Conservation (phyloP, 2,113 vertebrate species). For the Emydocephalus ijimae region DNA sequence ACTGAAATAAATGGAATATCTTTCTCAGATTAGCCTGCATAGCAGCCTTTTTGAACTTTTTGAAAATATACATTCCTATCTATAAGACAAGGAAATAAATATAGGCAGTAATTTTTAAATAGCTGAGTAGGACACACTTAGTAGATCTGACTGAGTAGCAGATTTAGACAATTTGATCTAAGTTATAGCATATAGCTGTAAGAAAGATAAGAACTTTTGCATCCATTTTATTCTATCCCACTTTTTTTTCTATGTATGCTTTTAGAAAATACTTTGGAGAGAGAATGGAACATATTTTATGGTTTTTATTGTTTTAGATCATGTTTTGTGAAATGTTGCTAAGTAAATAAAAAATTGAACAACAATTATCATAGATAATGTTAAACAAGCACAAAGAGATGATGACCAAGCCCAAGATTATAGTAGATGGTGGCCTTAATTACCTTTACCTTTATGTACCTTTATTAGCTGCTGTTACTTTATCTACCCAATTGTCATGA, state of each 20-base stretch:
- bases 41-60: not conserved
- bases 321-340: not conserved
- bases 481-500: not conserved
- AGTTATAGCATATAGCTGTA: not conserved
- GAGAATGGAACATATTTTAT: not conserved
- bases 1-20: not conserved
- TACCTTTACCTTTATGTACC: too few relatives aligned
- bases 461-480: not conserved
- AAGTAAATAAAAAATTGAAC: not conserved
- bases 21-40: not conserved
- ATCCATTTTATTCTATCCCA: not conserved
- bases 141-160: not conserved
- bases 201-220: not conserved
- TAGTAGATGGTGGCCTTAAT: not conserved
- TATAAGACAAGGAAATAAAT: not conserved
- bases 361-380: not conserved
- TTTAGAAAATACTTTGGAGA: not conserved
- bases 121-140: not conserved
- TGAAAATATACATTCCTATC: not conserved
- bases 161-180: not conserved
- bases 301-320: not conserved
- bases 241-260: not conserved
- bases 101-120: not conserved
- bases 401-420: too few relatives aligned
- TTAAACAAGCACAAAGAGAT: not conserved